Percentiles rank a stretch among this genome's conserved stretches.
Conservation (phyloP, 1,140 invertebrate species). For the Diuraphis noxia region DNA sequence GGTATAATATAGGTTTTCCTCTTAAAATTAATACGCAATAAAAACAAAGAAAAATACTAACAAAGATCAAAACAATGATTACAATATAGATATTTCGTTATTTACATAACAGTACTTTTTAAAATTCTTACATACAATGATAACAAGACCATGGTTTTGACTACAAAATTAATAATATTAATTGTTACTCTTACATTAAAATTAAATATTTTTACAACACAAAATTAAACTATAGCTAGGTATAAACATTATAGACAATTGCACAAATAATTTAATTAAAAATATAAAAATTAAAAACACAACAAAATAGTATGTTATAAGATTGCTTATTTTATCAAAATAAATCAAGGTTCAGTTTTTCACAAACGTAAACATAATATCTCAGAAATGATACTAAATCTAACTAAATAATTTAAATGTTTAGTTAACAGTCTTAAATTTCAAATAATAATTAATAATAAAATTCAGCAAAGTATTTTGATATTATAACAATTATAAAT, state of each 20-base stretch:
- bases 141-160: background rate
- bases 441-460: background rate
- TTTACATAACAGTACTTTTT: background rate
- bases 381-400: background rate
- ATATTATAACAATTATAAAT: background rate
- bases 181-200: background rate
- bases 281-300: background rate
- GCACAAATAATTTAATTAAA: background rate
- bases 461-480: background rate
- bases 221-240: background rate
- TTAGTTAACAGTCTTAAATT: background rate
- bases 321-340: background rate
- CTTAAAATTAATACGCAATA: background rate
- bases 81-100: background rate
- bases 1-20: background rate
- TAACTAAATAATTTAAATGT: background rate
- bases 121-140: background rate
- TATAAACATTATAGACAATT: background rate
- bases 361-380: background rate
- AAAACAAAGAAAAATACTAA: background rate
- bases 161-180: conserved; percentile 2
- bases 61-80: background rate
- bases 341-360: background rate
- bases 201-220: background rate
- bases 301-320: background rate